phyloP scores from a whole-genome alignment of 2,113 vertebrate species.

The Epinephelus moara region DNA sequence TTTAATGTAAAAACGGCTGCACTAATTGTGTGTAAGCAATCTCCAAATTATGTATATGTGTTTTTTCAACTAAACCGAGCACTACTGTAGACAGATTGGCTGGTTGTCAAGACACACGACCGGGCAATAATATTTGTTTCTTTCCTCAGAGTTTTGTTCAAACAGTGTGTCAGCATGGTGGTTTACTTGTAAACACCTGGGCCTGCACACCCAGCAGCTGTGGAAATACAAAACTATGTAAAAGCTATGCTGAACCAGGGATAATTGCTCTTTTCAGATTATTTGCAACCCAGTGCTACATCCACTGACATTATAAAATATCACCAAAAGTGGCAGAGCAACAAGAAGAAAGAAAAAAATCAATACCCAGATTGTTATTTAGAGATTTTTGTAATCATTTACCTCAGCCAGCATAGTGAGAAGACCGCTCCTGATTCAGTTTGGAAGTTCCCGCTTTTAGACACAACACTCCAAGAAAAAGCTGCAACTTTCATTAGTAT shows the following conservation, averaged over 20 bases:
- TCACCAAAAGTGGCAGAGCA: not conserved
- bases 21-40: constrained; percentile 74
- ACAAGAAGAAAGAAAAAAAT: constrained; percentile 2
- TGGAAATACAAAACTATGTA: constrained; percentile 57
- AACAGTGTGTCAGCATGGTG: constrained; percentile 75
- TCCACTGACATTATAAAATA: constrained; percentile 12
- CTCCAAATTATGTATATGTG: constrained; percentile 69
- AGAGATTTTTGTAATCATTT: constrained; percentile 34
- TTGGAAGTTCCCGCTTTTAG: constrained; percentile 44
- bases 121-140: constrained; percentile 80
- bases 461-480: constrained; percentile 51
- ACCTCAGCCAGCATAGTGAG: constrained; percentile 79
- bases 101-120: constrained; percentile 76
- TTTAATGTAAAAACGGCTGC: constrained; percentile 64
- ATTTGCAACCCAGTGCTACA: constrained; percentile 24
- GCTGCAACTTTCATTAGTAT: constrained; percentile 60
- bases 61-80: constrained; percentile 56
- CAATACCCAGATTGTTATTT: constrained; percentile 13
- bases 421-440: constrained; percentile 55
- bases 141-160: constrained; percentile 75
- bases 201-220: constrained; percentile 66
- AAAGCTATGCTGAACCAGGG: constrained; percentile 17
- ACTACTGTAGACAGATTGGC: constrained; percentile 70
- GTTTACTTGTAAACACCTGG: constrained; percentile 80
- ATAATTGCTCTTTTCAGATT: constrained; percentile 34